Evolutionary conservation across 2,113 vertebrate species (phyloP).

Genomic region (Agapornis roseicollis): DNA sequence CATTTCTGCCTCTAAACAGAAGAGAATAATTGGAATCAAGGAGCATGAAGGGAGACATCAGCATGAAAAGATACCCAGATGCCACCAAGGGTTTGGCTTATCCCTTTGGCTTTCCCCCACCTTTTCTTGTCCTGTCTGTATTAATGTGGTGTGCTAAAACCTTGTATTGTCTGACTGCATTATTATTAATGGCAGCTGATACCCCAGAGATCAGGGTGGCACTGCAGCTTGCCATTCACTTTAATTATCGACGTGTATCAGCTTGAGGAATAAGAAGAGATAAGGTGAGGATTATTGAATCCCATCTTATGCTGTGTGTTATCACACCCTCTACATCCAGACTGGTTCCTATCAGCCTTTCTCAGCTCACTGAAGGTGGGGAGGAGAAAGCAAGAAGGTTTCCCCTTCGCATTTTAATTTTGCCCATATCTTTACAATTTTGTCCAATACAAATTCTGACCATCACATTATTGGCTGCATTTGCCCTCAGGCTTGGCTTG

Average conservation of each 20-base stretch:
- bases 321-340: neutral
- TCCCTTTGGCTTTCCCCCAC: constrained; percentile 37
- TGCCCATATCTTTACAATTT: neutral
- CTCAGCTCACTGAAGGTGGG: neutral
- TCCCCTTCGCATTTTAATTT: neutral
- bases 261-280: constrained; percentile 36
- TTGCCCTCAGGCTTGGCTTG: neutral
- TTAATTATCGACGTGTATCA: constrained; percentile 47
- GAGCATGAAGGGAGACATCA: constrained; percentile 35
- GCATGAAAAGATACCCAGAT: neutral
- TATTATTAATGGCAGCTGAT: constrained; percentile 32
- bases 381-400: neutral
- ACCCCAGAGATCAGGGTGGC: constrained; percentile 37
- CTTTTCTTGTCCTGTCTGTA: neutral
- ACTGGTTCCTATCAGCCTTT: neutral
- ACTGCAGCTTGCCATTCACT: constrained; percentile 11
- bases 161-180: constrained; percentile 27
- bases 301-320: neutral
- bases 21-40: constrained; percentile 41
- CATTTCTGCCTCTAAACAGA: neutral
- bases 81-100: constrained; percentile 27
- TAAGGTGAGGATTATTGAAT: constrained; percentile 55
- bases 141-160: constrained; percentile 35
- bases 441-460: neutral
- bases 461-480: neutral